Percentiles rank a stretch among this genome's conserved stretches.
phyloP scores from a whole-genome alignment of 2,888 invertebrate genomes.

The Ormyrus thymus region DNA sequence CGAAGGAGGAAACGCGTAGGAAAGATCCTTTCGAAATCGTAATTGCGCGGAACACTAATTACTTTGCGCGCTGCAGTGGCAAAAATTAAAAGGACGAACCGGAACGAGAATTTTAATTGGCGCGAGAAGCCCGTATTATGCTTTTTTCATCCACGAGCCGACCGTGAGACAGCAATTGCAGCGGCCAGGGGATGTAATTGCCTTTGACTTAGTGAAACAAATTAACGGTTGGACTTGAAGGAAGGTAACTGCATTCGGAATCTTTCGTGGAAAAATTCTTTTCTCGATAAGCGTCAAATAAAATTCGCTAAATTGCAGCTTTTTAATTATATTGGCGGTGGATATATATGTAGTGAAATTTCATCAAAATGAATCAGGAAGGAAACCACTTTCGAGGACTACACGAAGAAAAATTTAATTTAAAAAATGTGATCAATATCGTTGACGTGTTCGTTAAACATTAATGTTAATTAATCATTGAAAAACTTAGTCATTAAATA shows the following conservation, averaged over 20 bases:
- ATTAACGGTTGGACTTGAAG: conserved; percentile 1
- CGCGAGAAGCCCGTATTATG: conserved; percentile 17
- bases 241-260: background rate
- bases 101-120: conserved; percentile 41
- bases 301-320: no score
- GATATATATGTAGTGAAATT: no score
- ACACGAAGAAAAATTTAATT: no score
- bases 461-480: no score
- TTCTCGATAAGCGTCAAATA: no score
- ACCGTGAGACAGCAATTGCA: conserved; percentile 15
- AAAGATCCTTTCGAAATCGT: background rate
- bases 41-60: conserved; percentile 7
- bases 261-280: background rate
- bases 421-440: no score
- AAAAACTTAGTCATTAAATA: no score
- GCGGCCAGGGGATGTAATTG: conserved; percentile 10
- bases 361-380: no score
- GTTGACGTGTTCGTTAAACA: no score
- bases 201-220: conserved; percentile 24
- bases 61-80: background rate
- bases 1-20: background rate
- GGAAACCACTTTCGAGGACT: no score
- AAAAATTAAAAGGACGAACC: conserved; percentile 1
- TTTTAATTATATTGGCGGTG: no score
- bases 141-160: background rate